Evolutionary conservation across 2,113 vertebrate genomes (phyloP).

Genomic region (Perca fluviatilis): DNA sequence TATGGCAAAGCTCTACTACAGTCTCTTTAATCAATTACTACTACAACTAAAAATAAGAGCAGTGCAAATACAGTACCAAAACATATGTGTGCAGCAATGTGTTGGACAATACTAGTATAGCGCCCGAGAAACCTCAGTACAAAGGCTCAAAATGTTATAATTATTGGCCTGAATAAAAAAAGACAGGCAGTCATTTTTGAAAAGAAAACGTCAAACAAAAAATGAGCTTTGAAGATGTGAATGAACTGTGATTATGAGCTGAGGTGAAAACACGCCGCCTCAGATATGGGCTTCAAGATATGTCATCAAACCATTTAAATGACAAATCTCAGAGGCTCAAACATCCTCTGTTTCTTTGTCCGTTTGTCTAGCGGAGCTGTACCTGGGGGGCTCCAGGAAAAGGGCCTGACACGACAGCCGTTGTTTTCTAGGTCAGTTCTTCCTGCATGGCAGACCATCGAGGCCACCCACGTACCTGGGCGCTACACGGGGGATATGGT

Average conservation of each 20-base stretch:
- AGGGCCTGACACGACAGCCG: constrained; percentile 58
- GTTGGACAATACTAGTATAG: background rate
- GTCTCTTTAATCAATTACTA: constrained; percentile 16
- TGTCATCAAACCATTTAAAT: constrained; percentile 39
- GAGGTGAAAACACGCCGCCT: constrained; percentile 11
- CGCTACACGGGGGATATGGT: constrained; percentile 54
- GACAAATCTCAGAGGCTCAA: constrained; percentile 32
- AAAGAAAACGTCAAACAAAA: background rate
- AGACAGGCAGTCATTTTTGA: background rate
- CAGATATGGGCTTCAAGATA: background rate
- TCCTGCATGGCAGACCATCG: constrained; percentile 67
- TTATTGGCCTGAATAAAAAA: constrained; percentile 22
- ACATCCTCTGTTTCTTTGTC: constrained; percentile 14
- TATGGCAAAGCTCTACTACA: background rate
- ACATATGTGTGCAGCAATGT: background rate
- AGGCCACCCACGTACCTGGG: constrained; percentile 68
- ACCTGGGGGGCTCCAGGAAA: constrained; percentile 20
- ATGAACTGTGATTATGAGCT: constrained; percentile 25
- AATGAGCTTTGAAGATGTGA: constrained; percentile 1
- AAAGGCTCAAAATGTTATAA: constrained; percentile 20
- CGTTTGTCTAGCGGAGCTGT: constrained; percentile 1
- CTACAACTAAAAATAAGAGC: background rate
- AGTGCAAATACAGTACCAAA: background rate
- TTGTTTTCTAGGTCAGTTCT: constrained; percentile 72
- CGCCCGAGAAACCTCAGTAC: background rate